These are phyloP conservation scores for Aphidius ervi DNA, from an alignment of 1,140 invertebrate genomes.

Conservation along the genomic window DNA sequence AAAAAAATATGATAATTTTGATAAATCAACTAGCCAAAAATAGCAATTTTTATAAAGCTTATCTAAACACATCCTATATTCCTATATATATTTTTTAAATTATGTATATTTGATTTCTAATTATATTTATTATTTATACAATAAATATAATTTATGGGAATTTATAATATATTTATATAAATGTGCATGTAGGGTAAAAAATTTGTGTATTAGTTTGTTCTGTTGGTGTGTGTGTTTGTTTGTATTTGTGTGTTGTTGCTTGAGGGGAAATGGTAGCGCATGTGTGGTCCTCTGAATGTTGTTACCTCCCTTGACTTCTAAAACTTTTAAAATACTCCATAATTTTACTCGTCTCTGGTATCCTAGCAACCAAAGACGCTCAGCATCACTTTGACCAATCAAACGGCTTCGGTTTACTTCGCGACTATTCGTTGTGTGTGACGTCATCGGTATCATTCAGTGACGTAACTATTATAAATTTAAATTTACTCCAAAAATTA, in stretches of 20 bases:
- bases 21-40: no score
- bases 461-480: slow-evolving; percentile 23
- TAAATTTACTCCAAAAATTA: no score
- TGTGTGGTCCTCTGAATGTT: slow-evolving; percentile 46
- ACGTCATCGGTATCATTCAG: slow-evolving; percentile 40
- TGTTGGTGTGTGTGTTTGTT: no score
- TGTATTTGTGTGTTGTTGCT: slow-evolving; percentile 50
- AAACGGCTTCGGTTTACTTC: slow-evolving; percentile 35
- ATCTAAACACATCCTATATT: no score
- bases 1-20: no score
- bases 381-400: slow-evolving; percentile 38
- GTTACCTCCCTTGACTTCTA: slow-evolving; percentile 30
- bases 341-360: slow-evolving; percentile 32
- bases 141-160: no score
- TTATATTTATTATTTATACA: no score
- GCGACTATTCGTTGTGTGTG: slow-evolving; percentile 35
- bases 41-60: no score
- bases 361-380: slow-evolving; percentile 49
- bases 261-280: slow-evolving; percentile 51
- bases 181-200: slow-evolving; percentile 26
- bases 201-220: not conserved
- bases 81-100: no score
- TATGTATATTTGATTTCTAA: no score
- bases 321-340: slow-evolving; percentile 18
- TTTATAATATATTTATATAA: not conserved